A percentile compares a stretch with the other conserved stretches of the same genome.
These are phyloP conservation scores for Prunella himalayana DNA, from an alignment of 2,113 vertebrate genomes.

Conservation along the genomic window DNA sequence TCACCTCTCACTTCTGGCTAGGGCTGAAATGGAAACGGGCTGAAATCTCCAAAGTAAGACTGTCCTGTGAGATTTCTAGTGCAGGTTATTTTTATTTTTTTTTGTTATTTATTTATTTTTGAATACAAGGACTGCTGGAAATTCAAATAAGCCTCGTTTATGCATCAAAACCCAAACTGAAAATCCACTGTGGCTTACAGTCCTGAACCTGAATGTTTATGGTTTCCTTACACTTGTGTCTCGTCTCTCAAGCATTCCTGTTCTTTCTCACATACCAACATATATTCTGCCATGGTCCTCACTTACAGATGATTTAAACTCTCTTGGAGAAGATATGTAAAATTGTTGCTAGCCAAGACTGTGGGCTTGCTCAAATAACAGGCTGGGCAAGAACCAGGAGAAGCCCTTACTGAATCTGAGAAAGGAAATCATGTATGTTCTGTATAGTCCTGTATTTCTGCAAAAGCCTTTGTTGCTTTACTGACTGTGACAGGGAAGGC, in stretches of 20 bases:
- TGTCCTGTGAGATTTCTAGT: neutral
- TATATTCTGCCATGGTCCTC: neutral
- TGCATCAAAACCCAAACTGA: conserved; percentile 1
- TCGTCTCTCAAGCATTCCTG: neutral
- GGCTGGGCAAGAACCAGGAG: neutral
- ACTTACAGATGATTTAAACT: neutral
- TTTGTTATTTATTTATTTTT: conserved; percentile 1
- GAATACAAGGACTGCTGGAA: neutral
- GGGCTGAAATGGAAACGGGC: neutral
- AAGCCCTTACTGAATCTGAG: neutral
- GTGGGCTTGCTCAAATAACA: neutral
- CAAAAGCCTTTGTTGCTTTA: neutral
- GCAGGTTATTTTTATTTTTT: neutral
- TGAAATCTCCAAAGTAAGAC: neutral
- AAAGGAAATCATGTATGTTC: neutral
- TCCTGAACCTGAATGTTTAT: neutral
- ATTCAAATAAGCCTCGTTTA: neutral
- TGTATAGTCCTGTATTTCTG: neutral
- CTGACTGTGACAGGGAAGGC: neutral
- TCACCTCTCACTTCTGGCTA: neutral
- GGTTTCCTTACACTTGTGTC: neutral
- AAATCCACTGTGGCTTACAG: neutral
- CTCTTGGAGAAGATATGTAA: neutral
- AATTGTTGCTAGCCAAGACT: neutral
- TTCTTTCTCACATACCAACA: neutral